A percentile compares a stretch with the other conserved stretches of the same genome.
These are phyloP conservation scores for Gouania willdenowi DNA, from an alignment of 2,797 vertebrate genomes.

Conservation along the genomic window DNA sequence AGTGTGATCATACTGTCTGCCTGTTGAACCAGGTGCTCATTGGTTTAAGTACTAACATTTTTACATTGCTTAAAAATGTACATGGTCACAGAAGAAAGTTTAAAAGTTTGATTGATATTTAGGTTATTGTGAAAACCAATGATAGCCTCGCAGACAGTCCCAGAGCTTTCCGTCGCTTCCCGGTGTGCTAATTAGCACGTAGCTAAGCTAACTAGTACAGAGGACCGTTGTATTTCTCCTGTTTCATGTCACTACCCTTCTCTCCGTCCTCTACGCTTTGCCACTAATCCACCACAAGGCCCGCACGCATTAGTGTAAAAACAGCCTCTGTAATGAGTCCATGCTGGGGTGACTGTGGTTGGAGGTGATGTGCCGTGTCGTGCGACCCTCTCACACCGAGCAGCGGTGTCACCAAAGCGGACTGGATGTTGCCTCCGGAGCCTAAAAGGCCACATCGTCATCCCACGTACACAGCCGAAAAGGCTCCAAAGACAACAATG, in stretches of 20 bases:
- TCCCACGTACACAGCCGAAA: conserved; percentile 29
- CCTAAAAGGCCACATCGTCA: conserved; percentile 66
- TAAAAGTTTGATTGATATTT: no score
- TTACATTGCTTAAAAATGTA: no score
- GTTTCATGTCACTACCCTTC: conserved; percentile 60
- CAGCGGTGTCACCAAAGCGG: conserved; percentile 59
- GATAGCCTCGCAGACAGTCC: no score
- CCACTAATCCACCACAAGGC: conserved; percentile 33
- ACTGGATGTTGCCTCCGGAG: conserved; percentile 50
- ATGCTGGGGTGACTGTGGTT: no score
- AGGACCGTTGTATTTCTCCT: conserved; percentile 34
- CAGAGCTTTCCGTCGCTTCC: no score
- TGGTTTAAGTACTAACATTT: no score
- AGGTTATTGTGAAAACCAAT: no score
- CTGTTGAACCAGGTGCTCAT: no score
- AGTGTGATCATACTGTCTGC: no score
- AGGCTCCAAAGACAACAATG: conserved; percentile 41
- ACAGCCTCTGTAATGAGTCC: no score
- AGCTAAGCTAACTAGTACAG: conserved; percentile 50
- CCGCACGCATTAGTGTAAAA: no score
- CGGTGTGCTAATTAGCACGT: conserved; percentile 47
- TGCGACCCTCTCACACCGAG: conserved; percentile 33
- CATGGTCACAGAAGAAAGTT: no score
- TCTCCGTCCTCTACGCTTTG: conserved; percentile 51
- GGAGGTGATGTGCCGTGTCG: conserved; percentile 25